Conservation (phyloP, 2,113 vertebrate species). For the Engystomops pustulosus region DNA sequence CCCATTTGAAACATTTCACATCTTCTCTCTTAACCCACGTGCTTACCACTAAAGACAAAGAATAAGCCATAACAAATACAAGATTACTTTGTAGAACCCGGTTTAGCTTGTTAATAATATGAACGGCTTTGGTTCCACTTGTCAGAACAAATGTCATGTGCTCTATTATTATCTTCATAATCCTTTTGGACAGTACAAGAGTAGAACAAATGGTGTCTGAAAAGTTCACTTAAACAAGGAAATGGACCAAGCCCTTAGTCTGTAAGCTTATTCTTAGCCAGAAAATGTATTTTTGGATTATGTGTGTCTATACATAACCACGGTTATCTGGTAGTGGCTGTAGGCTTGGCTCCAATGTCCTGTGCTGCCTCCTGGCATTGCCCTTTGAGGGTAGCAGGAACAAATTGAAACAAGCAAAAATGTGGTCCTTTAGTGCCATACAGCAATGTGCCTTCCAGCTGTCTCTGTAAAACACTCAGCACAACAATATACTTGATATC, state of each 20-base stretch:
- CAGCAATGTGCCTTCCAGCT: not conserved
- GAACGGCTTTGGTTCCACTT: constrained; percentile 6
- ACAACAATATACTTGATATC: too few relatives aligned
- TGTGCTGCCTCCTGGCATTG: not conserved
- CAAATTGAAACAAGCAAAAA: not conserved
- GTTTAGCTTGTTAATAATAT: constrained; percentile 2
- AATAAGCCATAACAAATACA: not conserved
- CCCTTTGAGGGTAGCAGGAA: not conserved
- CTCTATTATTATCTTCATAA: constrained; percentile 14
- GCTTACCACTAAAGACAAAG: not conserved
- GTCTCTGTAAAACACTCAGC: too few relatives aligned
- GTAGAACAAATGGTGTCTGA: not conserved
- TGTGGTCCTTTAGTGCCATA: not conserved
- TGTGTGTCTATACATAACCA: not conserved
- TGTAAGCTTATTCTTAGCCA: not conserved
- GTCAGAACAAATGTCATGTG: constrained; percentile 43
- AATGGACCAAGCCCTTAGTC: not conserved
- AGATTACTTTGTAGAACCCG: constrained; percentile 6
- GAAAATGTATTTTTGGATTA: not conserved
- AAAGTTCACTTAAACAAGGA: not conserved
- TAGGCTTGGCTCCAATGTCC: not conserved
- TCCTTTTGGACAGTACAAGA: not conserved
- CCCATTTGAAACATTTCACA: constrained; percentile 6
- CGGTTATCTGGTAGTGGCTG: not conserved
- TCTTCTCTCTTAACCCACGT: not conserved